These are phyloP conservation scores for Telmatherina bonti DNA, from an alignment of 2,797 vertebrate species.

Conservation along the genomic window DNA sequence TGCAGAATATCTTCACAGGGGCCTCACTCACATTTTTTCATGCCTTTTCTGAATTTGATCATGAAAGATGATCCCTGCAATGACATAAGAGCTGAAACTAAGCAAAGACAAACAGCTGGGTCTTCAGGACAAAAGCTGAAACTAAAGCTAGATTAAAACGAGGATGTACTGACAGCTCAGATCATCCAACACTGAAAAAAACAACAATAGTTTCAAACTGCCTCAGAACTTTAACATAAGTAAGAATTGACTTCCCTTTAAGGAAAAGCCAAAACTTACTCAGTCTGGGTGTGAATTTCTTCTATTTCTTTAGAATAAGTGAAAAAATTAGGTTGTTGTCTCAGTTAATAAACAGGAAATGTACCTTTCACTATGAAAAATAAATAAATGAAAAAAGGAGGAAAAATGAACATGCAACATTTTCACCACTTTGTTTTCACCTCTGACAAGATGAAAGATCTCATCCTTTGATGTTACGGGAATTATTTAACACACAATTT, in stretches of 20 bases:
- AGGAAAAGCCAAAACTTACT: slow-evolving; percentile 38
- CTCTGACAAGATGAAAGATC: not conserved
- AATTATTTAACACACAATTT: not conserved
- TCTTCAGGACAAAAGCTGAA: slow-evolving; percentile 12
- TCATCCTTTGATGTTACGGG: not conserved
- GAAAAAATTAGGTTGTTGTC: slow-evolving; percentile 26
- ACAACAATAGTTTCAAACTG: slow-evolving; percentile 5
- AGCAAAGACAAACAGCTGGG: not conserved
- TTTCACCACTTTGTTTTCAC: slow-evolving; percentile 66
- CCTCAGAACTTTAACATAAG: slow-evolving; percentile 33
- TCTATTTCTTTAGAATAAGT: slow-evolving; percentile 35
- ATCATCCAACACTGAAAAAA: not conserved
- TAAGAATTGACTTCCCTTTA: slow-evolving; percentile 25
- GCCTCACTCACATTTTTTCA: slow-evolving; percentile 57
- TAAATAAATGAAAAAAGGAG: slow-evolving; percentile 5
- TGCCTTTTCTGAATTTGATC: slow-evolving; percentile 62
- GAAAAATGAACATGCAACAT: slow-evolving; percentile 37
- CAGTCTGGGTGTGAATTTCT: slow-evolving; percentile 20
- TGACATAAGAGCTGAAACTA: slow-evolving; percentile 45
- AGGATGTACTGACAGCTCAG: slow-evolving; percentile 3
- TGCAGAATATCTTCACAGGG: slow-evolving; percentile 39
- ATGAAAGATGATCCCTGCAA: slow-evolving; percentile 78
- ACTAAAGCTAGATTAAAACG: slow-evolving; percentile 32
- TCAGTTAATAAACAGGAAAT: slow-evolving; percentile 23
- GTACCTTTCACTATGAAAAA: slow-evolving; percentile 28